Conservation (phyloP, 2,797 vertebrate species). For the Zenarchopterus dispar region DNA sequence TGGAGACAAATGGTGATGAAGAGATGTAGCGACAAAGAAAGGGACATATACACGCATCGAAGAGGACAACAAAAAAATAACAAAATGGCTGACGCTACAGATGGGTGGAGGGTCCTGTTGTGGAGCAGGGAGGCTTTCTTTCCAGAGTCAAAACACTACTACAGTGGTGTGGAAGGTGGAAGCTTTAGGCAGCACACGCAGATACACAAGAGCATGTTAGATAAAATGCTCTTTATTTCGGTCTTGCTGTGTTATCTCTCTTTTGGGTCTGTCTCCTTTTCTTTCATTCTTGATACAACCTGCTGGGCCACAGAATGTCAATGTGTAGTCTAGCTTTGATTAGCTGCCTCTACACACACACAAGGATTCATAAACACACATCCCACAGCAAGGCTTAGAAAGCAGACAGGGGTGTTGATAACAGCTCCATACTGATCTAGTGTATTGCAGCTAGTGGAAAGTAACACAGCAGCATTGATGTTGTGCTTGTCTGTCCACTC, state of each 20-base stretch:
- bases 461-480: slow-evolving; percentile 53
- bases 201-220: slow-evolving; percentile 23
- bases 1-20: slow-evolving; percentile 33
- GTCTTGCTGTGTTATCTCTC: slow-evolving; percentile 59
- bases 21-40: slow-evolving; percentile 49
- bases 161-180: slow-evolving; percentile 48
- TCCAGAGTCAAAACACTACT: slow-evolving; percentile 81
- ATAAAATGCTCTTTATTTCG: slow-evolving; percentile 67
- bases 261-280: slow-evolving; percentile 69
- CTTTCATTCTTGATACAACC: slow-evolving; percentile 60
- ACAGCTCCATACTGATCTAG: slow-evolving; percentile 70
- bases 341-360: slow-evolving; percentile 15
- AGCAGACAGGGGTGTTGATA: slow-evolving; percentile 72
- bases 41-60: slow-evolving; percentile 12
- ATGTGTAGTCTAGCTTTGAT: slow-evolving; percentile 78
- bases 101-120: slow-evolving; percentile 51
- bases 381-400: slow-evolving; percentile 38
- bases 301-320: slow-evolving; percentile 56
- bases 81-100: slow-evolving; percentile 41
- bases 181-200: slow-evolving; percentile 31
- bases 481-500: slow-evolving; percentile 36
- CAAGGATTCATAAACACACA: slow-evolving; percentile 26
- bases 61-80: slow-evolving; percentile 63
- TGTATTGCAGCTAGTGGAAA: slow-evolving; percentile 45
- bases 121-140: slow-evolving; percentile 65